A percentile compares a stretch with the other conserved stretches of the same genome.
Conservation (phyloP, 2,113 vertebrate species). For the Vulpes lagopus region DNA sequence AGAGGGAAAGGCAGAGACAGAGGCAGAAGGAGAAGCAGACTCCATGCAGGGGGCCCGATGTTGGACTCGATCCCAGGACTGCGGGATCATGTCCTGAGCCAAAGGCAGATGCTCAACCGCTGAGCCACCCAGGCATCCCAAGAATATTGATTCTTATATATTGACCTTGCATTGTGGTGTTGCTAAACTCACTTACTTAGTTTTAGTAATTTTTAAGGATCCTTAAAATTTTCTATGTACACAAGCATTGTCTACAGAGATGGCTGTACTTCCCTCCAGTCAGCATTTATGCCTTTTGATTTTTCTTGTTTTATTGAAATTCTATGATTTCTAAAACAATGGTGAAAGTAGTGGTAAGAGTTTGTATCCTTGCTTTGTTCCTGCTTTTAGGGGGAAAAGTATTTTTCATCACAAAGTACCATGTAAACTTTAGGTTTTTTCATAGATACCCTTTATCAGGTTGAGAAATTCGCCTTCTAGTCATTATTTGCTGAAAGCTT, state of each 20-base stretch:
- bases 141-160: constrained; percentile 16
- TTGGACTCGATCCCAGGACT: too few species aligned
- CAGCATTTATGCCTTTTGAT: neutral
- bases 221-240: neutral
- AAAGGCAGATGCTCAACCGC: too few species aligned
- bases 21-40: too few species aligned
- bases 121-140: too few species aligned
- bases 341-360: neutral
- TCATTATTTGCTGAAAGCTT: neutral
- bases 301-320: constrained; percentile 15
- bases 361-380: neutral
- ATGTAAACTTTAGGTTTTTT: neutral
- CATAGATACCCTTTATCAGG: neutral
- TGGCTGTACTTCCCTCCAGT: neutral
- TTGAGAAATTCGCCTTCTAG: neutral
- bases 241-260: neutral
- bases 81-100: too few species aligned
- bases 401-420: neutral
- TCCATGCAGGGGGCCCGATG: too few species aligned
- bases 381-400: neutral
- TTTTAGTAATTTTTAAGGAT: neutral
- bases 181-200: neutral
- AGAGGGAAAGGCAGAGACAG: too few species aligned
- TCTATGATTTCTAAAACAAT: neutral
- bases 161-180: neutral